Percentiles rank a stretch among this genome's conserved stretches.
Evolutionary conservation across 2,888 invertebrate genomes (phyloP).

Genomic region (Nemoura dubitans): DNA sequence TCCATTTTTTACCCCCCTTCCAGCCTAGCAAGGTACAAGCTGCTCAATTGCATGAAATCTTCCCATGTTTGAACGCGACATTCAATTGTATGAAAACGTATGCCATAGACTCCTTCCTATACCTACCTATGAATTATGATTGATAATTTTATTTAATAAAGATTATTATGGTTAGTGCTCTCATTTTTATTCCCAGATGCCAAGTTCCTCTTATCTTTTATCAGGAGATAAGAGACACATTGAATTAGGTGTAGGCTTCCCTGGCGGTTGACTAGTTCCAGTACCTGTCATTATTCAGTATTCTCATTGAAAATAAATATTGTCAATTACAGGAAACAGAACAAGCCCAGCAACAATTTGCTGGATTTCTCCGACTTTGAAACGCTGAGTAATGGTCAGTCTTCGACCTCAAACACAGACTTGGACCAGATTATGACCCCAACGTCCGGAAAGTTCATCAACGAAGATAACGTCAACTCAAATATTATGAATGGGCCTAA

Average conservation of each 20-base stretch:
- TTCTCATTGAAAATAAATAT: neutral
- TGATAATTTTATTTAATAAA: neutral
- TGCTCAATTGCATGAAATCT: no score
- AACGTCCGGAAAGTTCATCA: slow-evolving; percentile 47
- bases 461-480: slow-evolving; percentile 51
- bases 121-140: neutral
- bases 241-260: neutral
- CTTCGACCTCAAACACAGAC: slow-evolving; percentile 44
- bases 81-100: no score
- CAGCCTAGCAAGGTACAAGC: no score
- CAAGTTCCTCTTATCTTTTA: neutral
- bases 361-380: slow-evolving; percentile 63
- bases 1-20: no score
- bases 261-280: neutral
- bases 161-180: slow-evolving; percentile 4
- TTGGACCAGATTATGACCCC: slow-evolving; percentile 48
- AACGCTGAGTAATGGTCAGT: slow-evolving; percentile 52
- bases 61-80: no score
- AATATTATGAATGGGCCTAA: slow-evolving; percentile 49
- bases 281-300: neutral
- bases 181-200: neutral
- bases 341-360: slow-evolving; percentile 64
- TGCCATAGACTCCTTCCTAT: no score
- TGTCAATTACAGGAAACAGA: slow-evolving; percentile 60
- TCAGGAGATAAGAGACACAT: neutral